Evolutionary conservation across 2,888 invertebrate genomes (phyloP).

Genomic region (Cosmia pyralina): DNA sequence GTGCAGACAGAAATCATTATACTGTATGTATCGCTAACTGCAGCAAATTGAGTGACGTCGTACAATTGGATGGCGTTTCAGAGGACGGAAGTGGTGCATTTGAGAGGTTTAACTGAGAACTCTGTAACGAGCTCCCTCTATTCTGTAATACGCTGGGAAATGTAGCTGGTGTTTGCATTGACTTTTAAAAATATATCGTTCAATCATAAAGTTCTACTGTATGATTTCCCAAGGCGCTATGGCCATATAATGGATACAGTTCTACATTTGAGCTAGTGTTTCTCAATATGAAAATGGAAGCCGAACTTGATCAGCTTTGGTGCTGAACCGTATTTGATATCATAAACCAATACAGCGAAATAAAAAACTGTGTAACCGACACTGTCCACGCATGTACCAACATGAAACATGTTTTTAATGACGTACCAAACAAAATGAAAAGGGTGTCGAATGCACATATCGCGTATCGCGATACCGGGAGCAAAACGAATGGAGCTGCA

Average conservation of each 20-base stretch:
- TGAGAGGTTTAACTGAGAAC: conserved; percentile 16
- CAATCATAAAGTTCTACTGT: conserved; percentile 8
- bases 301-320: conserved; percentile 22
- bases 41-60: conserved; percentile 37
- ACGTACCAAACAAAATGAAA: conserved; percentile 46
- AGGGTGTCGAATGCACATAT: conserved; percentile 58
- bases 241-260: conserved; percentile 5
- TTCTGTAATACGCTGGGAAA: not conserved
- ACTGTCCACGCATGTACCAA: conserved; percentile 40
- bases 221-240: conserved; percentile 22
- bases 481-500: conserved; percentile 45
- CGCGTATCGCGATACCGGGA: conserved; percentile 49
- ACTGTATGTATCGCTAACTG: conserved; percentile 37
- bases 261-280: conserved; percentile 14
- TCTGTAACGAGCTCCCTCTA: not conserved
- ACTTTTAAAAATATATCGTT: conserved; percentile 10
- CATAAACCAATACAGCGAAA: conserved; percentile 30
- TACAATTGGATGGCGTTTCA: conserved; percentile 17
- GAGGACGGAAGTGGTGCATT: conserved; percentile 10
- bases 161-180: not conserved
- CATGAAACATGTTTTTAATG: conserved; percentile 55
- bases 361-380: conserved; percentile 41
- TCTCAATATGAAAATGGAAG: conserved; percentile 24
- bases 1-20: conserved; percentile 47
- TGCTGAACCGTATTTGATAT: conserved; percentile 29